These are phyloP conservation scores for Halcyon leucocephala DNA, from an alignment of 2,797 vertebrate species.

Conservation along the genomic window DNA sequence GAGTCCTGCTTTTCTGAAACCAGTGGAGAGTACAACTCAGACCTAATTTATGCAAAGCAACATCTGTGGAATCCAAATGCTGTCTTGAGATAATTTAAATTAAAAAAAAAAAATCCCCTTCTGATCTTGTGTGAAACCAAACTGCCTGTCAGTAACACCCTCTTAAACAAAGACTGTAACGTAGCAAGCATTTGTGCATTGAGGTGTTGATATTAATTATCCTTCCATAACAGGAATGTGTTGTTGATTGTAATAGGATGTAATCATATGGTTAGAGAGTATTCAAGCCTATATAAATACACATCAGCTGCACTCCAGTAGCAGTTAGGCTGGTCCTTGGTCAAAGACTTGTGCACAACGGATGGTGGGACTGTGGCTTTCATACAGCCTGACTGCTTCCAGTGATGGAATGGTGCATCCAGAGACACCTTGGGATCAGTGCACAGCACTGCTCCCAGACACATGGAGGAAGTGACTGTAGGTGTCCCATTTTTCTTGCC, in stretches of 20 bases:
- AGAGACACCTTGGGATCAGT: neutral
- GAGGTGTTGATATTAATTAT: neutral
- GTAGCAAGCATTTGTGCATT: neutral
- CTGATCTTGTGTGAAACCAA: neutral
- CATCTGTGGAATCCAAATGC: neutral
- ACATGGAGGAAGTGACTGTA: fast-evolving
- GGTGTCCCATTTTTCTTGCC: fast-evolving
- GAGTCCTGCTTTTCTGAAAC: neutral
- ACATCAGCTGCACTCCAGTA: neutral
- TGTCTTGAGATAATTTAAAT: neutral
- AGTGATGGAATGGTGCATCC: neutral
- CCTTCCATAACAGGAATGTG: neutral
- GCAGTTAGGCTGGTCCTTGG: neutral
- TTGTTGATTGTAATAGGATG: neutral
- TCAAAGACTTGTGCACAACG: neutral
- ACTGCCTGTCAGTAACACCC: neutral
- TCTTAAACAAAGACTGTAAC: conserved; percentile 11
- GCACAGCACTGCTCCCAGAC: neutral
- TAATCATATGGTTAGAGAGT: neutral
- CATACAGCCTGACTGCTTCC: fast-evolving
- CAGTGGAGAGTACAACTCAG: neutral
- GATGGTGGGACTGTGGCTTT: fast-evolving
- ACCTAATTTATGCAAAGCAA: neutral
- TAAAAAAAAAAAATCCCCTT: neutral
- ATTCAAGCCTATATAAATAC: neutral